These are phyloP conservation scores for Podarcis lilfordi DNA, from an alignment of 2,797 vertebrate genomes.

Conservation along the genomic window DNA sequence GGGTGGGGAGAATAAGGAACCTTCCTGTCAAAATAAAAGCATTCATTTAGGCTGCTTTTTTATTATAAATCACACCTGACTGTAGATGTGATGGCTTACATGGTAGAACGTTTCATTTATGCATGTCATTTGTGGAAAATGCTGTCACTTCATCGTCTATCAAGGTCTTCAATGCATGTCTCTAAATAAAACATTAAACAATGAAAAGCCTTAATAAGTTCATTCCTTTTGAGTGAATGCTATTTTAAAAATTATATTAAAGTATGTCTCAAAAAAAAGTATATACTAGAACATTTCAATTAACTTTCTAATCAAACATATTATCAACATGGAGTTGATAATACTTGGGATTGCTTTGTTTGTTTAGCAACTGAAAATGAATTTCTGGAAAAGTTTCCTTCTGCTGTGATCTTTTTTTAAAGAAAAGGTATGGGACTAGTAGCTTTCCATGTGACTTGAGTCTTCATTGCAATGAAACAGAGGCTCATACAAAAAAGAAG, in stretches of 20 bases:
- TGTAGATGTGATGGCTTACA: constrained; percentile 48
- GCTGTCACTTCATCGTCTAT: constrained; percentile 50
- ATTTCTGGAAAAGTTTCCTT: not conserved
- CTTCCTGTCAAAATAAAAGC: constrained; percentile 77
- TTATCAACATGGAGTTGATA: not conserved
- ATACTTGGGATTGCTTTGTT: not conserved
- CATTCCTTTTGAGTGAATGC: constrained; percentile 37
- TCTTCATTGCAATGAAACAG: fast-evolving
- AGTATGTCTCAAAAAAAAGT: constrained; percentile 14
- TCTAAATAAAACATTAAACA: constrained; percentile 46
- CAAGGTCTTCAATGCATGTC: constrained; percentile 31
- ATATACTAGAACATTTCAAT: not conserved
- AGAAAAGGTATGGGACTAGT: not conserved
- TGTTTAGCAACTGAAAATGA: constrained; percentile 2
- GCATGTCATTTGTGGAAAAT: constrained; percentile 60
- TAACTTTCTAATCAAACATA: not conserved
- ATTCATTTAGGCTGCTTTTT: constrained; percentile 69
- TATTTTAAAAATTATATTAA: constrained; percentile 33
- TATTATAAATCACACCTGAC: constrained; percentile 56
- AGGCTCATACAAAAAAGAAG: not conserved
- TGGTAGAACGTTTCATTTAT: constrained; percentile 64
- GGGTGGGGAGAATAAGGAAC: constrained; percentile 48
- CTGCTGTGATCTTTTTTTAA: not conserved
- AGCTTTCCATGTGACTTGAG: not conserved
- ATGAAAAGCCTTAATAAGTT: constrained; percentile 39